Base-by-base conservation (phyloP, 2,888 invertebrate genomes). In the Megamerina dolium region DNA sequence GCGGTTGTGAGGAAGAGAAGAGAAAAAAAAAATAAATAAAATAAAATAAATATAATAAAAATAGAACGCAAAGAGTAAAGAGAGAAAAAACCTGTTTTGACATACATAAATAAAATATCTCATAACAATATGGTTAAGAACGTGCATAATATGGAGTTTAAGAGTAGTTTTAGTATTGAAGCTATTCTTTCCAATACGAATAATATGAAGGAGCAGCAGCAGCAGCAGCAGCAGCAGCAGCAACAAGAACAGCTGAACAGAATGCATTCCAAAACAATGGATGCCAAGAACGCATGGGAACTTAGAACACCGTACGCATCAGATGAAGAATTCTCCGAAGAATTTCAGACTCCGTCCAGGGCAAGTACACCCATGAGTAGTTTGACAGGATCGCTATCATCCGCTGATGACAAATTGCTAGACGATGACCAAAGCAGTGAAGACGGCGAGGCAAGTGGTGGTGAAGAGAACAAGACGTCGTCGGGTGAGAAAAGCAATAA, bases 151-250 rank as follows among this genome's bases (percentile, higher is more conserved):
- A 63, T 68, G 60, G 68, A 67, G 51, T 65, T 67, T 52, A 82
- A 80, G 73, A 85, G 84, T 63, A 85, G 79, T 66, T 88, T 89
- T 75, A 85, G 84, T 61, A 89, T 89, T 65, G 83, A 83, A 62
- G 83, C 84, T 60, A 80, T 89, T 53, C 73, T 88, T 39, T 84
- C 87, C 16, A 64, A 52, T 45, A 44, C 56, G 51, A 33, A 47
- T 17, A 21, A 41, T 30, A 20, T 41, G 42, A 43, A 41, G 19
- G 16, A 8, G 18, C 34, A 41, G 23, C 43, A 44, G 9, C 50
- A 40, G 26, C 45, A 30, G 2, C 48, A 46, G 13, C 46, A 41
- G 10, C 32, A 17, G n/a, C 29, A 37, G 13, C 55, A 47, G 16
- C 33, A 32, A 12, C 44, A 45, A 4, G 49, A 40, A 30, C 46